phyloP scores from a whole-genome alignment of 2,113 vertebrate species.

The Odocoileus hemionus region DNA sequence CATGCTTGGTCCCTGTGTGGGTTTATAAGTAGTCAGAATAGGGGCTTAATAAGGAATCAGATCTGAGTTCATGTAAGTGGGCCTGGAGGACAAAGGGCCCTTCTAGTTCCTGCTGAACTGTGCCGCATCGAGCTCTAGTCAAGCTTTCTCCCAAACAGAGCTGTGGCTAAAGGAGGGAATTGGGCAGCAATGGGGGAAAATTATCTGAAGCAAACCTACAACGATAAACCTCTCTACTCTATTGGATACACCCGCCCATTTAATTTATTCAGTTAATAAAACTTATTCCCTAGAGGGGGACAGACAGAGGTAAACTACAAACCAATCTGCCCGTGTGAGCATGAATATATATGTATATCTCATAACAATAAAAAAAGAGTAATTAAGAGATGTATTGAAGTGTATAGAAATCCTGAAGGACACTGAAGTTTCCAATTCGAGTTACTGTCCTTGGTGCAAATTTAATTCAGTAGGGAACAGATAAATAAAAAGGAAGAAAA shows the following conservation, averaged over 20 bases:
- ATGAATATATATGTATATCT: slow-evolving; percentile 41
- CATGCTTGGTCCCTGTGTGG: not conserved
- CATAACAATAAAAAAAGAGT: slow-evolving; percentile 72
- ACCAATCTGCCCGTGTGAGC: slow-evolving; percentile 11
- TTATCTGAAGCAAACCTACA: slow-evolving; percentile 31
- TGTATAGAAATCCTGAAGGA: slow-evolving; percentile 73
- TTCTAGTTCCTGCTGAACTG: not conserved
- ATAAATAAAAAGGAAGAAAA: slow-evolving; percentile 73
- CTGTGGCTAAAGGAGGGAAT: not conserved
- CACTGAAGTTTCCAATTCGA: slow-evolving; percentile 63
- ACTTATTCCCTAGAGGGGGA: slow-evolving; percentile 48
- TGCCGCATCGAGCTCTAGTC: not conserved
- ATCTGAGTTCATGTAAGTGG: not conserved
- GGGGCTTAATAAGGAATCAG: not conserved
- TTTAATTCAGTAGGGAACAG: slow-evolving; percentile 62
- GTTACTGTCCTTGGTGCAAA: slow-evolving; percentile 74
- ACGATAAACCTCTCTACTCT: slow-evolving; percentile 40
- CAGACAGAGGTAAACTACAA: slow-evolving; percentile 64
- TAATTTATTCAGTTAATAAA: slow-evolving; percentile 77
- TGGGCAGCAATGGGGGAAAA: not conserved
- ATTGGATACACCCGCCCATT: slow-evolving; percentile 22
- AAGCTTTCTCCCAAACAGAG: slow-evolving; percentile 19
- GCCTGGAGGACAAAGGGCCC: not conserved
- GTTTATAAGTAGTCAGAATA: not conserved
- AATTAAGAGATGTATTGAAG: slow-evolving; percentile 79